Conservation (phyloP, 2,888 invertebrate genomes). For the Helicoverpa assulta region DNA sequence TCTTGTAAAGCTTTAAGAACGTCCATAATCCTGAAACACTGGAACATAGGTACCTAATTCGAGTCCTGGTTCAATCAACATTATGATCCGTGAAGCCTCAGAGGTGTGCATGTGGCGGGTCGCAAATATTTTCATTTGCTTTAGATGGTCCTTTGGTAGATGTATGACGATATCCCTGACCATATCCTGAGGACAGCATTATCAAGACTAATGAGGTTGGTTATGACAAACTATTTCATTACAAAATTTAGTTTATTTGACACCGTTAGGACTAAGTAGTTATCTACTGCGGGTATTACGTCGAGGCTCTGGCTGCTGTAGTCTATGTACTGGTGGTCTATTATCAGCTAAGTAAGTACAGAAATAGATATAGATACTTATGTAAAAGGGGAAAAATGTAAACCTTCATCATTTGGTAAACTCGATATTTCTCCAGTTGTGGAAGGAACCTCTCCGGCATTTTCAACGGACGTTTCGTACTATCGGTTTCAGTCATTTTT, state of each 20-base stretch:
- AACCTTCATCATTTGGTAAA: conserved; percentile 92
- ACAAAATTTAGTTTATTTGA: no score
- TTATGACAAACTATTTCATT: not conserved
- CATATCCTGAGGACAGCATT: conserved; percentile 86
- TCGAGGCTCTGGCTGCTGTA: no score
- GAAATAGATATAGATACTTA: not conserved
- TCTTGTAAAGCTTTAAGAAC: no score
- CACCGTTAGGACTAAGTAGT: no score
- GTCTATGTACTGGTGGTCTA: no score
- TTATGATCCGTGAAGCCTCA: conserved; percentile 88
- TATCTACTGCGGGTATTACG: no score
- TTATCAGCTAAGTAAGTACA: no score
- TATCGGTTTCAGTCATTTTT: conserved; percentile 85
- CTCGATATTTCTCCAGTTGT: conserved; percentile 91
- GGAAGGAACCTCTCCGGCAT: conserved; percentile 90
- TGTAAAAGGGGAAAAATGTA: conserved; percentile 2
- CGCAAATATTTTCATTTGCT: conserved; percentile 91
- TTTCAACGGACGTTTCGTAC: conserved; percentile 77
- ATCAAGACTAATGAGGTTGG: no score
- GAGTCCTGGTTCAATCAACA: conserved; percentile 88
- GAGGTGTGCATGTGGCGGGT: conserved; percentile 85
- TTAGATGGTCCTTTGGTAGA: conserved; percentile 91
- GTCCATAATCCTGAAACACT: not conserved
- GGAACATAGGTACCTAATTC: conserved; percentile 72
- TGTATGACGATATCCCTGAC: conserved; percentile 90